Conservation (phyloP, 2,113 vertebrate species). For the Elachura formosa region DNA sequence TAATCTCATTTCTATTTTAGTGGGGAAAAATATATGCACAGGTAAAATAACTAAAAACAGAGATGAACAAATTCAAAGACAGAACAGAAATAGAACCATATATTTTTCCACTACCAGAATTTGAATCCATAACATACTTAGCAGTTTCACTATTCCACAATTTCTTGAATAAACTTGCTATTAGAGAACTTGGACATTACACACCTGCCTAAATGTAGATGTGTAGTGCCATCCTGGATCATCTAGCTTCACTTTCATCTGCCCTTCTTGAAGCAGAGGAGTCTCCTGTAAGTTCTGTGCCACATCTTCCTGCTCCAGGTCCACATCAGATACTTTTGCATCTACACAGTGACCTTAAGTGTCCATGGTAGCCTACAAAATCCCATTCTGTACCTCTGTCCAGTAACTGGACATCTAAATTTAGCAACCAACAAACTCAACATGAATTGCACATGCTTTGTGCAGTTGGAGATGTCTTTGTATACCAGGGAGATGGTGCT, state of each 20-base stretch:
- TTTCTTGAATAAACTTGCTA: conserved; percentile 17
- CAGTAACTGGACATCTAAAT: neutral
- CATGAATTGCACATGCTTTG: neutral
- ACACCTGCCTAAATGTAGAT: neutral
- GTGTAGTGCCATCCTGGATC: neutral
- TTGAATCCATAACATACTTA: conserved; percentile 20
- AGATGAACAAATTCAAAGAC: conserved; percentile 26
- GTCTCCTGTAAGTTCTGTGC: neutral
- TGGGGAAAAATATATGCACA: neutral
- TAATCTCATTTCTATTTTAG: conserved; percentile 34
- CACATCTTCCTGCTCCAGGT: neutral
- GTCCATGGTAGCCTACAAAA: neutral
- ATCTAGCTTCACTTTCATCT: neutral
- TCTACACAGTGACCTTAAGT: neutral
- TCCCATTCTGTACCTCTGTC: neutral
- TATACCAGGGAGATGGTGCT: rapidly evolving
- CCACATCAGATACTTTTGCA: neutral
- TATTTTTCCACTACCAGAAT: conserved; percentile 4
- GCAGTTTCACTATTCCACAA: neutral
- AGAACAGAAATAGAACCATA: conserved; percentile 31
- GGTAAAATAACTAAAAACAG: conserved; percentile 53
- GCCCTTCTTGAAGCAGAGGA: neutral
- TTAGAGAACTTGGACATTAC: neutral
- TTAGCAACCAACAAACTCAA: neutral
- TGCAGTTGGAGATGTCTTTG: neutral